A percentile compares a stretch with the other conserved stretches of the same genome.
Evolutionary conservation across 2,113 vertebrate species (phyloP).

Genomic region (Eclectus roratus): DNA sequence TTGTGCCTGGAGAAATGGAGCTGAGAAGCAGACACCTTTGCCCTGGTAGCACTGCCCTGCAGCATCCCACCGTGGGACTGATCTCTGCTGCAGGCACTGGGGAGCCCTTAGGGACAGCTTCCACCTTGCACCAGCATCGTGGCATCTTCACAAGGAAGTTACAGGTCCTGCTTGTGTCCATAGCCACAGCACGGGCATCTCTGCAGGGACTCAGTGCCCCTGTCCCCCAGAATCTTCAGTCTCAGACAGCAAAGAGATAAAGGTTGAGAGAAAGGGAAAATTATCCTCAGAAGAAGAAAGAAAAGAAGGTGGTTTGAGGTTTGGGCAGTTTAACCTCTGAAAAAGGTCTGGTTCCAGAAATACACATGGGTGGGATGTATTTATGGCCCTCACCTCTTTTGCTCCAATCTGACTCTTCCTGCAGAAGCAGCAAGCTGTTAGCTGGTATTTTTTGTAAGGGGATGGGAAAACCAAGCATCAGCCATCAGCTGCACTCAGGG

Average conservation of each 20-base stretch:
- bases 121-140: neutral
- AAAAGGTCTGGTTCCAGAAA: constrained; percentile 5
- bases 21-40: neutral
- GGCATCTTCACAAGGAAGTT: neutral
- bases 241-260: neutral
- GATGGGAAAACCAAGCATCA: neutral
- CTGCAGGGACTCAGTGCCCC: neutral
- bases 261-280: neutral
- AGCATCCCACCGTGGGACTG: neutral
- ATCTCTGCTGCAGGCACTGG: neutral
- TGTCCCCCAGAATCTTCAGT: neutral
- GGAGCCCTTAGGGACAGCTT: neutral
- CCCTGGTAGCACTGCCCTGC: neutral
- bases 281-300: neutral
- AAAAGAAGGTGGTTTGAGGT: neutral
- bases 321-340: neutral
- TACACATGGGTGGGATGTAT: neutral
- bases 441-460: neutral
- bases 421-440: neutral
- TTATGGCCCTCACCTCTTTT: neutral
- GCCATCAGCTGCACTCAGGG: neutral
- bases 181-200: neutral
- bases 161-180: neutral
- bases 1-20: neutral
- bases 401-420: neutral